Evolutionary conservation across 30 jellyfish, hydroid and myxozoan species (phyloP).

Genomic region (Pseudorhiza aurosa): DNA sequence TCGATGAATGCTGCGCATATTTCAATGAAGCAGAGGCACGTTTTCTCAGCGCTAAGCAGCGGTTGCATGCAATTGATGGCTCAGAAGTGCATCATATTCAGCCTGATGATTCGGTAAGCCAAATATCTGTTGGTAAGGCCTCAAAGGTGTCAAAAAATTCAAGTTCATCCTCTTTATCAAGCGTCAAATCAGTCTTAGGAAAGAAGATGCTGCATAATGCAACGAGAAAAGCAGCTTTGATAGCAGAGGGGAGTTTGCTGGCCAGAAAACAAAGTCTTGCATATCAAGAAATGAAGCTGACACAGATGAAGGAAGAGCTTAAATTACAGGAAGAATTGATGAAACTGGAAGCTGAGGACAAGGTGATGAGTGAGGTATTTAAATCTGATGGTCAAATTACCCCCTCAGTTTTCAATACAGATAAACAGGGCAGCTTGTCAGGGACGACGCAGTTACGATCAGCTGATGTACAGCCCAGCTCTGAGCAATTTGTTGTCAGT

Average conservation of each 20-base stretch:
- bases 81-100: neutral
- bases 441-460: conserved; percentile 16
- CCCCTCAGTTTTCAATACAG: conserved; percentile 30
- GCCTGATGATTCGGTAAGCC: conserved; percentile 26
- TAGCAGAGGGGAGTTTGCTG: conserved; percentile 40
- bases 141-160: neutral
- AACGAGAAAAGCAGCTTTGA: conserved; percentile 29
- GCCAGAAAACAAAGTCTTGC: conserved; percentile 20
- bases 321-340: conserved; percentile 18
- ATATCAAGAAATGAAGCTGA: conserved; percentile 33
- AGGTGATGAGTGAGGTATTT: conserved; percentile 42
- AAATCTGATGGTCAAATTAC: conserved; percentile 32
- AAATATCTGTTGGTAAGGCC: conserved; percentile 1
- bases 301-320: conserved; percentile 23
- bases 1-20: conserved; percentile 38
- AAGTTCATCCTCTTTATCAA: neutral
- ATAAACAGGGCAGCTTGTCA: conserved; percentile 18
- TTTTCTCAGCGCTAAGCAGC: conserved; percentile 3
- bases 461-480: conserved; percentile 21
- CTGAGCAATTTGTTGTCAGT: neutral
- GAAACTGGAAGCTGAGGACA: conserved; percentile 46
- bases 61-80: conserved; percentile 2
- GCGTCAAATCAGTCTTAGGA: conserved; percentile 39
- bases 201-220: conserved; percentile 36
- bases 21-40: conserved; percentile 22